Evolutionary conservation across 64 coral and sea anemone species (phyloP), one percentile per base, ranked within the genome.

Genomic region (Dendrophyllia cribrosa): DNA sequence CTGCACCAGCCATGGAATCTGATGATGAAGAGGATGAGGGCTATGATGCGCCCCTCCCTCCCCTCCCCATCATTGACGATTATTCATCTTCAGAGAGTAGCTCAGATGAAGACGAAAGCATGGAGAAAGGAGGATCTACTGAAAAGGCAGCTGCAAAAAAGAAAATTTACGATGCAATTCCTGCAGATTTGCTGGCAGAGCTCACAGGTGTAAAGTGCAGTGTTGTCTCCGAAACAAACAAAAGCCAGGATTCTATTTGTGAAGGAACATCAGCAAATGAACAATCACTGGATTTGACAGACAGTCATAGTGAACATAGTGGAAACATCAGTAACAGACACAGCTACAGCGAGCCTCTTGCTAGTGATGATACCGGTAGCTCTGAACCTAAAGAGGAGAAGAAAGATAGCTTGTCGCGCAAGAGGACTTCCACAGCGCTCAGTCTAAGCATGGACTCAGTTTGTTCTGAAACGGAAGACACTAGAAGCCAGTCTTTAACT

Each of bases 291-390:
- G 91, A 78, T 1, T 94, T 94, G 10, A 89, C 87, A 53, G 95
- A 96, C 22, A 96, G 90, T 51, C 95, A 91, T 10, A 96, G 95
- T 83, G 95, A 96, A 25, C 95, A 96, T 9, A 96, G 93, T 72
- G 89, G 89, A 6, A 83, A 82, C 23, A 61, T 82, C 5, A 91
- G 81, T 47, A 79, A 87, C 58, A 59, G 75, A 16, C 95, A 92
- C 10, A 96, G 95, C 73, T 96, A 87, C 43, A 92, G 90, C 51
- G 95, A 96, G 69, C 67, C 91, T 6, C 72, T 86, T 14, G 95
- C 80, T 34, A 88, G 91, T 78, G 95, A 94, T 19, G 95, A 94
- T 26, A 83, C 80, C 0, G 87, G 77, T 20, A 94, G 92, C 58
- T 89, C 90, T 34, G 95, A 93, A 34, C 85, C 46, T 53, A 93